These are phyloP conservation scores for Ornithoptera priamus DNA, from an alignment of 2,888 invertebrate species.

Conservation along the genomic window DNA sequence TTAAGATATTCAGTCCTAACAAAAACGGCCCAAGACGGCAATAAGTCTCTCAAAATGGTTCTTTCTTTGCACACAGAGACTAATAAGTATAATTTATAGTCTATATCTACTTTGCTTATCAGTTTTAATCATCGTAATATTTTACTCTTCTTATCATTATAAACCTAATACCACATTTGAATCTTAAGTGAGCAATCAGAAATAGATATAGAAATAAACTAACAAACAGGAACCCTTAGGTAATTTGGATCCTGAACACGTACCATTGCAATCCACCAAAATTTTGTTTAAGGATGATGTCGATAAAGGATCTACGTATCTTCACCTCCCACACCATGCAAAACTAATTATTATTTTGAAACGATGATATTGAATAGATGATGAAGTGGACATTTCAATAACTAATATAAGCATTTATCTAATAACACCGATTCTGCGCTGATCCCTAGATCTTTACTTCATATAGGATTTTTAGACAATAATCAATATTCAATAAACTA, in stretches of 20 bases:
- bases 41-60: background rate
- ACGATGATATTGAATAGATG: too few relatives aligned
- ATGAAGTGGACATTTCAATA: too few relatives aligned
- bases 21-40: background rate
- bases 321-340: background rate
- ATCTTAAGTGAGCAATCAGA: background rate
- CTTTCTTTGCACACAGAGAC: background rate
- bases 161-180: background rate
- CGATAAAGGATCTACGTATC: background rate
- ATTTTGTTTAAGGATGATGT: background rate
- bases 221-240: background rate
- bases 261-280: background rate
- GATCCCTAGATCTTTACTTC: too few relatives aligned
- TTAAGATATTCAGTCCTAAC: background rate
- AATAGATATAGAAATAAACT: background rate
- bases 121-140: too few relatives aligned
- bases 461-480: too few relatives aligned
- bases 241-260: slow-evolving; percentile 6
- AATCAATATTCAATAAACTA: too few relatives aligned
- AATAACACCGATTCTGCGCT: too few relatives aligned
- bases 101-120: too few relatives aligned
- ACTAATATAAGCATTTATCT: too few relatives aligned
- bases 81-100: too few relatives aligned
- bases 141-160: background rate
- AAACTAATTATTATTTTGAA: too few relatives aligned